Base-by-base conservation (phyloP, 2,113 vertebrate species). In the Prochilodus magdalenae region DNA sequence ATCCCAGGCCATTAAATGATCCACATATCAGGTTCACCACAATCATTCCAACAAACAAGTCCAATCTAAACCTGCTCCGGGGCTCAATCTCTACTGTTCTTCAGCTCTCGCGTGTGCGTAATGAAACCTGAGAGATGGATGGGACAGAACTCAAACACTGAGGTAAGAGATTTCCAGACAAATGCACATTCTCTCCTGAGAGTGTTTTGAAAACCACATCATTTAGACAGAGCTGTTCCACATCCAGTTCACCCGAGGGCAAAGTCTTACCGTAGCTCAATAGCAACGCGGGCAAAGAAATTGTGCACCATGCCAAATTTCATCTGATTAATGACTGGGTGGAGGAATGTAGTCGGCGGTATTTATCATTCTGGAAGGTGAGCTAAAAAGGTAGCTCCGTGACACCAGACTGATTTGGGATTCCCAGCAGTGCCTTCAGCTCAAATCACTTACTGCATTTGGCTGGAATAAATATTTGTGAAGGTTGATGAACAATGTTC, bases 241-340 rank as follows among this genome's bases (percentile, higher is more conserved):
- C 51, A 47, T 75, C 73, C 63, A 75, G 55, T 81, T 67, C 27
- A 69, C 72, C 73, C 33, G 15, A 69, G 73, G 36, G 29, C 29
- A 73, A 63, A 79, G 69, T 63, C 57, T 82, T 59, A 36, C 63
- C 36, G 12, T 40, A 40, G 67, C 55, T 75, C 55, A 72, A 69
- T 55, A 80, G 80, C 55, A 63, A 55, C 47, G 51, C 66, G 15
- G 15, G 26, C 55, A 27, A 57, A 49, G 47, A 57, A 85, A 71
- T 75, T 30, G 16, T 53, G 60, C 76, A 26, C 44, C 26, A 29
- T 85, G 80, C 75, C 84, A 85, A 44, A 70, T 51, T 47, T 79
- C 79, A 47, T 70, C 63, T 62, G 82, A 78, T 78, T 85, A 77
- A 79, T 75, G 80, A 71, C 60, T n/a, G 75, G 44, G 72, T 83